Evolutionary conservation across 1,140 invertebrate genomes (phyloP).

Genomic region (Palaemon carinicauda): DNA sequence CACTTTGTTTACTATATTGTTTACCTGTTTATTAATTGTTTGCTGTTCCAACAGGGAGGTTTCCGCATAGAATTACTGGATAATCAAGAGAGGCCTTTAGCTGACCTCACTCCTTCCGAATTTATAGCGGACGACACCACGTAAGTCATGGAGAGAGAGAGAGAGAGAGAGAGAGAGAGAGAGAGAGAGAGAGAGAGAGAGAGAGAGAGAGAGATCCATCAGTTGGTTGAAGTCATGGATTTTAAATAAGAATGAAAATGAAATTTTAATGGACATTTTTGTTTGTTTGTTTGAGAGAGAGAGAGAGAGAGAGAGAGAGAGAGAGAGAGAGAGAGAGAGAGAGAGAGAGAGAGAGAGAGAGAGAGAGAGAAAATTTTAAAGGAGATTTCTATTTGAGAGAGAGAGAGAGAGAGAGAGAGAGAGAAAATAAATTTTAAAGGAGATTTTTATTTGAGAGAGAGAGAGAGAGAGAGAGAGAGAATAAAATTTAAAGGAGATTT

Average conservation of each 20-base stretch:
- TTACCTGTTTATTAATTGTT: neutral
- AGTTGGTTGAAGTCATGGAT: neutral
- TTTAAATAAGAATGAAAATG: neutral
- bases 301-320: neutral
- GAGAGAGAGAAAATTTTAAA: too few relatives aligned
- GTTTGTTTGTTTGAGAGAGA: neutral
- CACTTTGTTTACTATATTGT: neutral
- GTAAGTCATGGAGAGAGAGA: neutral
- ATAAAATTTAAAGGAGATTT: too few relatives aligned
- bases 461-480: too few relatives aligned
- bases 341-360: too few relatives aligned
- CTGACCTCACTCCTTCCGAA: slow-evolving; percentile 11
- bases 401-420: too few relatives aligned
- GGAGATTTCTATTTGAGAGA: too few relatives aligned
- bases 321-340: neutral
- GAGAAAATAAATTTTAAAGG: too few relatives aligned
- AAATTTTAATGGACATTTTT: neutral
- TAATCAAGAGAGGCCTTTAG: slow-evolving; percentile 73
- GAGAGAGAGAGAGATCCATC: neutral
- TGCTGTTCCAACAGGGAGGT: slow-evolving; percentile 76
- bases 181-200: neutral
- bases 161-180: neutral
- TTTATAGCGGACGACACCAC: neutral
- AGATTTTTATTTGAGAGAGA: too few relatives aligned
- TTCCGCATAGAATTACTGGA: slow-evolving; percentile 85